Percentiles rank a stretch among this genome's conserved stretches.
Evolutionary conservation across 92 coral and sea anemone genomes (phyloP).

Genomic region (Isaurus tuberculatus): DNA sequence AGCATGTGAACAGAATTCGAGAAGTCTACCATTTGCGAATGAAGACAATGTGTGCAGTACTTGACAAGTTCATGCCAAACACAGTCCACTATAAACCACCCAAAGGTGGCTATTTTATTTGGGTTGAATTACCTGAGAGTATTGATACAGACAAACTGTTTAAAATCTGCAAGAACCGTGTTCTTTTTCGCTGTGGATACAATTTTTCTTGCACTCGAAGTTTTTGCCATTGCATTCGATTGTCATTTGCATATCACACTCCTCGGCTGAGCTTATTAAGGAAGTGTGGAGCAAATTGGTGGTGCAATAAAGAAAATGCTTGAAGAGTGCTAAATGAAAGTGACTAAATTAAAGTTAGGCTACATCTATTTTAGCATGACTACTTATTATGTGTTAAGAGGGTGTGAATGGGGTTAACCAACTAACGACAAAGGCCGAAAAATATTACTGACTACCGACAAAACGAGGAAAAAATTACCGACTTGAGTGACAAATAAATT

Average conservation of each 20-base stretch:
- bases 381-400: no score
- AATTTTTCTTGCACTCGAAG: conserved; percentile 72
- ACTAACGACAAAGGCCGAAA: no score
- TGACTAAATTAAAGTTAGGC: no score
- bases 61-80: conserved; percentile 79
- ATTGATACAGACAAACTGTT: conserved; percentile 62
- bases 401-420: no score
- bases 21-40: conserved; percentile 63
- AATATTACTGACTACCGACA: no score
- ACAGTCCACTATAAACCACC: conserved; percentile 68
- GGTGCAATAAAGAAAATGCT: conserved; percentile 63
- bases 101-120: conserved; percentile 86
- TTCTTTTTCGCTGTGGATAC: conserved; percentile 69
- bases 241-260: conserved; percentile 65
- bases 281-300: conserved; percentile 66
- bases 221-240: conserved; percentile 74
- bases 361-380: no score
- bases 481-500: no score
- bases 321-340: background rate
- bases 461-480: no score
- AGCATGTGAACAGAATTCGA: conserved; percentile 58
- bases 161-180: conserved; percentile 56
- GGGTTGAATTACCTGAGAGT: conserved; percentile 74
- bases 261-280: conserved; percentile 57
- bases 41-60: conserved; percentile 76